A percentile compares a stretch with the other conserved stretches of the same genome.
phyloP scores from a whole-genome alignment of 2,797 vertebrate genomes.

The Melopsittacus undulatus region DNA sequence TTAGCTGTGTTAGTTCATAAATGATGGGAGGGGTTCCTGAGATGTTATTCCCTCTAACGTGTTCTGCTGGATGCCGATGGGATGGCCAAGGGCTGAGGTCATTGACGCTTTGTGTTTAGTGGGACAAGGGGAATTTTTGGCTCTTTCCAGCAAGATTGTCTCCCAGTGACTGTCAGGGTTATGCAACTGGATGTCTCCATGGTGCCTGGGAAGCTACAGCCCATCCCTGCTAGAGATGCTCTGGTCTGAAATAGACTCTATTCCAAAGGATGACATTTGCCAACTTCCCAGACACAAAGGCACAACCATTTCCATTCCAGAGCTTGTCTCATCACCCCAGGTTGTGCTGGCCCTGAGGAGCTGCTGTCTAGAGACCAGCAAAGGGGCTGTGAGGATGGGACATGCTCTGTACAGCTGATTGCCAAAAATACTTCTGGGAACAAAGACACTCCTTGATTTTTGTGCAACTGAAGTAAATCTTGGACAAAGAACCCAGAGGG shows the following conservation, averaged over 20 bases:
- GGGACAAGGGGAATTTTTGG: not conserved
- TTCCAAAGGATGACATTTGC: not conserved
- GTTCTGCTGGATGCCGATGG: slow-evolving; percentile 12
- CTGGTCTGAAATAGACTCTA: not conserved
- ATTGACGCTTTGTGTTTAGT: not conserved
- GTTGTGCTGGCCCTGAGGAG: not conserved
- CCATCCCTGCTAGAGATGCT: not conserved
- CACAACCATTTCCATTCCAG: not conserved
- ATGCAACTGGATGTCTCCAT: not conserved
- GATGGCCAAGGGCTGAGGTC: slow-evolving; percentile 35
- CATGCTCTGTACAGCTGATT: not conserved
- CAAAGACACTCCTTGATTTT: not conserved
- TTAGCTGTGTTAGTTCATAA: not conserved
- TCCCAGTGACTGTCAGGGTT: not conserved
- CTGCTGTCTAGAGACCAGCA: not conserved
- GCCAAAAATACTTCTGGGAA: slow-evolving; percentile 19
- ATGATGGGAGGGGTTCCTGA: not conserved
- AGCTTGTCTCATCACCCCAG: not conserved
- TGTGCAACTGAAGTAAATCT: slow-evolving; percentile 7
- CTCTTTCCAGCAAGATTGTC: not conserved
- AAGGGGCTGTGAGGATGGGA: not conserved
- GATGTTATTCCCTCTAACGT: not conserved
- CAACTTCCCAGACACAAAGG: not conserved
- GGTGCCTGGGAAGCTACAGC: slow-evolving; percentile 7
- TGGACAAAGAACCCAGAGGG: slow-evolving; percentile 53